Base-by-base conservation (phyloP, 2,113 vertebrate species). In the Thalassoma bifasciatum region DNA sequence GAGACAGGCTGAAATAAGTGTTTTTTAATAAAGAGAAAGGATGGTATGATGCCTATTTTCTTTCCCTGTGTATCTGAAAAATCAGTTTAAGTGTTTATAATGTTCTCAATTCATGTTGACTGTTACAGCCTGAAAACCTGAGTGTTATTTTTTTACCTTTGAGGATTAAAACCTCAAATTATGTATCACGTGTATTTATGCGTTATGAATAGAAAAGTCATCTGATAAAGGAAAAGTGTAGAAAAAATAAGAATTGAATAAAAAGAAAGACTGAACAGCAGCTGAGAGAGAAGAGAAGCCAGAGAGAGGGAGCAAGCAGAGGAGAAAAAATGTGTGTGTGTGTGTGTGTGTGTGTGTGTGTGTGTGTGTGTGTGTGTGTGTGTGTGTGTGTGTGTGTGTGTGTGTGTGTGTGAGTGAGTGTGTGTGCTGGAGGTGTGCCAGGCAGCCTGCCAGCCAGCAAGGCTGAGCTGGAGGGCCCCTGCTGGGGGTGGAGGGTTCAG, bases 401-500 rank as follows among this genome's bases (percentile, higher is more conserved):
- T 64, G 61, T 66, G 37, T 75, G 69, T 63, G 65, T 68, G 60
- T 74, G 72, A 56, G 58, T 60, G 30, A 42, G 71, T 60, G 65
- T 59, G 40, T 16, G 51, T 42, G 80, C 77, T 90, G 88, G 87
- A 88, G 86, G 78, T 81, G 69, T 80, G 86, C 87, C 87, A 90
- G 74, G 86, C 68, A 72, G 86, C 86, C 89, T 85, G 83, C 86
- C 78, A 83, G 81, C 81, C 77, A 86, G 86, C 80, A 86, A 82
- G 85, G 77, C 88, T 86, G 86, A 86, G 84, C 83, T 86, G 66
- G 50, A 86, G 85, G 81, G 75, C 79, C 66, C 87, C 83, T 82
- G 88, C 88, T 91, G 90, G 79, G 88, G 90, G 85, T 86, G 81
- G 85, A 87, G 84, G 86, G 78, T 83, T 88, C 80, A 89, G 86